Evolutionary conservation across 2,797 vertebrate genomes (phyloP), one percentile per base, ranked within the genome.

Genomic region (Botia kubotai): DNA sequence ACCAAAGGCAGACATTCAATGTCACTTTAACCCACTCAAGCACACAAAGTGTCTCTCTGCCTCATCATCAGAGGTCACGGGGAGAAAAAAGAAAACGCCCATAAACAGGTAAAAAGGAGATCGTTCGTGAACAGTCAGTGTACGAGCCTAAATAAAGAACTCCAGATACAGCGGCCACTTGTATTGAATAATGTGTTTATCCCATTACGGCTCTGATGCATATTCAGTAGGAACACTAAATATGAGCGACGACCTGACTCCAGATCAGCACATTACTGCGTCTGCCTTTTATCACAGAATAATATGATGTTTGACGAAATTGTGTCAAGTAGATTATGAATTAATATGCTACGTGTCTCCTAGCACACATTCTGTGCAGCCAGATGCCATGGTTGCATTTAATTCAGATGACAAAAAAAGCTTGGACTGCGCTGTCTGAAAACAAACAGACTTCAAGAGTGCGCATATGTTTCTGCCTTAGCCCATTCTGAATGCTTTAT

Each of bases 181-280:
- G 90, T 88, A 92, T 92, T 91, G 89, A 91, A 93, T 91, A 92
- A 92, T 90, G 89, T 92, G 91, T 92, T 93, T 92, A 90, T 90
- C 88, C 88, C 84, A 75, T 62, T 88, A 89, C 84, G 83, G 58
- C 84, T 50, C 84, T 91, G 93, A 94, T 93, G 55, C 91, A 93
- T 93, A 94, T 94, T 94, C 91, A 93, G 82, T 87, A 86, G 89
- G 90, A 90, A 93, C 91, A 91, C 87, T 29, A 90, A 89, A 88
- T 91, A 89, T 90, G 89, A 89, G 39, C 39, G 8, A 43, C 39
- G 39, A 83, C 85, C 88, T 86, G 91, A 91, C 90, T 91, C 84
- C 83, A 84, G 88, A 93, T 92, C 88, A 89, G 83, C 87, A 82
- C 87, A 92, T 93, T 93, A 94, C 90, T 87, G 84, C 84, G 84